Evolutionary conservation across 2,113 vertebrate species (phyloP).

Genomic region (Tricholaema leucomelas): DNA sequence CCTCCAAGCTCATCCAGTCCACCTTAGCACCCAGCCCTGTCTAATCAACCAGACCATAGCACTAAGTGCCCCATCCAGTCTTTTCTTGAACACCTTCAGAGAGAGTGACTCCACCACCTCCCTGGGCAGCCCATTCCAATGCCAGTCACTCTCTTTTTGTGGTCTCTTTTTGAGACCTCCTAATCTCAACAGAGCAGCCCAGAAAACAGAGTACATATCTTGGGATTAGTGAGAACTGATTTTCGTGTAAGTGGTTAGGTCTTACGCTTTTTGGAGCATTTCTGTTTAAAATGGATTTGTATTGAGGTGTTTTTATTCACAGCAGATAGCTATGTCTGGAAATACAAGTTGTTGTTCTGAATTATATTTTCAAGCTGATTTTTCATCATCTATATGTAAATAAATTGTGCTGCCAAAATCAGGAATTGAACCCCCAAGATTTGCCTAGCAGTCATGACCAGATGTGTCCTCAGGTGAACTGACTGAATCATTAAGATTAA

Average conservation of each 20-base stretch:
- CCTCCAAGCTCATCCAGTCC: too few species aligned
- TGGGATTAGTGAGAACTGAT: not conserved
- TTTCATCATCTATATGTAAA: slow-evolving; percentile 24
- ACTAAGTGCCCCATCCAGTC: too few species aligned
- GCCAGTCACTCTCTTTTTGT: too few species aligned
- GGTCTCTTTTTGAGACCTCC: not conserved
- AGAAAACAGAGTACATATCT: not conserved
- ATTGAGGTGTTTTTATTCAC: not conserved
- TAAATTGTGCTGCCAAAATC: not conserved
- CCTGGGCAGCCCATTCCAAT: too few species aligned
- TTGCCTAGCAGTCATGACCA: not conserved
- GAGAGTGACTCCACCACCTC: too few species aligned
- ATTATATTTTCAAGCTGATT: slow-evolving; percentile 12
- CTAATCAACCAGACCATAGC: too few species aligned
- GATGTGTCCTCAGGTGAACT: not conserved
- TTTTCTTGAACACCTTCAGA: too few species aligned
- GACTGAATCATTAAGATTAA: not conserved
- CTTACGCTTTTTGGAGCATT: not conserved
- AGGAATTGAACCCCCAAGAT: not conserved
- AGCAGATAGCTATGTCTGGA: not conserved
- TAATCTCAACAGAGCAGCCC: not conserved
- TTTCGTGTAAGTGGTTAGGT: not conserved
- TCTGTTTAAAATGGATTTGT: not conserved
- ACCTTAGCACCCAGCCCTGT: too few species aligned
- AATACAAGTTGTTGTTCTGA: not conserved